Evolutionary conservation across 1,140 invertebrate species (phyloP).

Genomic region (Sarcophaga peregrina): DNA sequence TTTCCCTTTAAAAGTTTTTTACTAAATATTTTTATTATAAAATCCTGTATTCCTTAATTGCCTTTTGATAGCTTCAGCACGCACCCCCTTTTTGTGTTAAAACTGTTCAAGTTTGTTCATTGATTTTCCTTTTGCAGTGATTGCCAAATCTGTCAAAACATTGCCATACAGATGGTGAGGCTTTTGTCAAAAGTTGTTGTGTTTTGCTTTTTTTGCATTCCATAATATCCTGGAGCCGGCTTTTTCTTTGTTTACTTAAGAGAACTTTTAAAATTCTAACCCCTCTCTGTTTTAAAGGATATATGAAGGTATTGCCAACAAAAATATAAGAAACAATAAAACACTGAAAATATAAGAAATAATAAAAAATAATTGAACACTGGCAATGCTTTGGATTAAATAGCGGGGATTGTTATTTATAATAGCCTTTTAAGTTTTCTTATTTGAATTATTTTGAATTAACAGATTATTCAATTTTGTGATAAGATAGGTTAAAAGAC

Average conservation of each 20-base stretch:
- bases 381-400: no score
- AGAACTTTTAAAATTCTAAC: not conserved
- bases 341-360: no score
- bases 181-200: not conserved
- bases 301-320: not conserved
- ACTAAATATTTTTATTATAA: no score
- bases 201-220: not conserved
- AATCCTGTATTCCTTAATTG: not conserved
- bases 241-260: not conserved
- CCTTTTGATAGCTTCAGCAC: not conserved
- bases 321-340: no score
- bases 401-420: no score
- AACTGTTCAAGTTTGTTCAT: not conserved
- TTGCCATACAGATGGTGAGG: not conserved
- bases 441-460: no score
- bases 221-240: not conserved
- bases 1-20: not conserved
- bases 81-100: not conserved
- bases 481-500: no score
- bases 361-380: no score
- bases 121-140: constrained; percentile 3
- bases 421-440: no score
- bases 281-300: not conserved
- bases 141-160: not conserved
- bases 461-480: no score